phyloP scores from a whole-genome alignment of 2,888 invertebrate genomes.

The Harpagoxenus sublaevis region DNA sequence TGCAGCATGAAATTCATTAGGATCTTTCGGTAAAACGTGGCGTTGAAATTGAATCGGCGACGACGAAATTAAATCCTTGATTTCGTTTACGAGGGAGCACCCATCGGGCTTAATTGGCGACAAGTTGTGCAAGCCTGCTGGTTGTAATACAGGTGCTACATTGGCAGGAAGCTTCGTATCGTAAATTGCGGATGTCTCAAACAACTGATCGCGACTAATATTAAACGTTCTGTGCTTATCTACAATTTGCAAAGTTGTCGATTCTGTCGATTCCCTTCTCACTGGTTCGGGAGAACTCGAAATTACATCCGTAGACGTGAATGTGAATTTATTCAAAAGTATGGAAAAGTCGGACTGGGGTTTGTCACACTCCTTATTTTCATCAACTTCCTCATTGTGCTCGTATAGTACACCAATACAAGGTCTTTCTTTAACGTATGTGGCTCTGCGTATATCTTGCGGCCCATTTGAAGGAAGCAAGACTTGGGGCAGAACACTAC shows the following conservation, averaged over 20 bases:
- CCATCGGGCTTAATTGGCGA: not conserved
- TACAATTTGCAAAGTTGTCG: not conserved
- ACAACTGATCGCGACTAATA: not conserved
- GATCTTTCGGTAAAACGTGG: not conserved
- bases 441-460: conserved; percentile 76
- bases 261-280: not conserved
- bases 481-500: not conserved
- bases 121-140: not conserved
- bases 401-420: not conserved
- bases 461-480: not conserved
- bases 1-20: not conserved
- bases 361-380: conserved; percentile 74
- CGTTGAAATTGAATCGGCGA: conserved; percentile 31
- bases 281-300: not conserved
- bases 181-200: not conserved
- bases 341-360: conserved; percentile 76
- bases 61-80: conserved; percentile 20
- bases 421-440: conserved; percentile 73
- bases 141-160: not conserved
- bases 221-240: conserved; percentile 25
- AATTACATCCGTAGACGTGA: conserved; percentile 7
- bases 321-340: conserved; percentile 76
- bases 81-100: not conserved
- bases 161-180: not conserved
- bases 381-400: conserved; percentile 62